Base-by-base conservation (phyloP, 2,113 vertebrate species). In the Syngnathus floridae region DNA sequence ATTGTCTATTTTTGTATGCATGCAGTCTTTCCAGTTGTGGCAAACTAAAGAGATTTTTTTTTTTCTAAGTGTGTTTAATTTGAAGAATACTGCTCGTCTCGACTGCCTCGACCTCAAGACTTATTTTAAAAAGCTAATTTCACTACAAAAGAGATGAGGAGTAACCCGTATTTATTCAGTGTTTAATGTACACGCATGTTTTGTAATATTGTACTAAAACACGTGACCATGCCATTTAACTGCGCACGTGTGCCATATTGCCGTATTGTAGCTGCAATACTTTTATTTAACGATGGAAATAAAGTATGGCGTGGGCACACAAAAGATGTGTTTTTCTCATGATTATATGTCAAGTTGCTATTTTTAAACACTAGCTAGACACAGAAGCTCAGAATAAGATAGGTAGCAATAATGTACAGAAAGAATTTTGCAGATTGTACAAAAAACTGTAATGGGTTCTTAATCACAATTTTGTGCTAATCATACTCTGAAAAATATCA, bases 1-100 rank as follows among this genome's bases (percentile, higher is more conserved):
- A 73, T 78, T 76, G 90, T 92, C 86, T 92, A 92, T 92, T 92
- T 92, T 92, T 92, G 89, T 92, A 92, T 90, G 91, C 89, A 90
- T 91, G 87, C 87, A 67, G 84, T 91, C 87, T 82, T 87, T 78
- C 76, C 84, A 85, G 84, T 81, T 85, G 90, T 89, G 89, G 85
- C 81, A 85, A 87, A 66, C 72, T 77, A 76, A 70, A 68, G 73
- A 79, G 74, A 70, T 78, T 13, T 14, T 88, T 90, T 90, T 90
- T 86, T 84, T 81, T 80, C 74, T 48, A 64, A 75, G 66, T 82
- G 71, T 65, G 74, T 86, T 68, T 69, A 63, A 69, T 82, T 69
- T 63, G 66, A 81, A 85, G 72, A 75, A 65, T 71, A 69, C 69
- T 71, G 74, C 54, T 56, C 5, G 71, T 82, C 70, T 86, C 52